phyloP scores from a whole-genome alignment of 2,797 vertebrate genomes.

The Sandelia bainsii region DNA sequence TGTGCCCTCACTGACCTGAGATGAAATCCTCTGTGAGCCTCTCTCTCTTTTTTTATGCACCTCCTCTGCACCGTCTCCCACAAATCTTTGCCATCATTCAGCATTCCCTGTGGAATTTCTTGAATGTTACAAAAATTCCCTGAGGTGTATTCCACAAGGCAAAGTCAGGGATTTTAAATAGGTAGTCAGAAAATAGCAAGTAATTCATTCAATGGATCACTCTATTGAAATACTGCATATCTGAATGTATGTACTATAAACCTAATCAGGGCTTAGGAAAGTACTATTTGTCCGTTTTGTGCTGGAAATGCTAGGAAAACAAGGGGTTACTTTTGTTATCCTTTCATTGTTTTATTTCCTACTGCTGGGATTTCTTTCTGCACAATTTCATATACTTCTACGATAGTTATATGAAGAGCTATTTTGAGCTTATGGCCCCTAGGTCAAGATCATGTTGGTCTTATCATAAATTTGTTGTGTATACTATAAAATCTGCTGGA shows the following conservation, averaged over 20 bases:
- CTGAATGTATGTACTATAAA: not conserved
- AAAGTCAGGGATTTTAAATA: slow-evolving; percentile 48
- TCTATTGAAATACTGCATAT: slow-evolving; percentile 11
- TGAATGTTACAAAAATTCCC: slow-evolving; percentile 26
- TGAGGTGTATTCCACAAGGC: slow-evolving; percentile 14
- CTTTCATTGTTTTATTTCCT: slow-evolving; percentile 9
- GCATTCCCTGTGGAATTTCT: slow-evolving; percentile 26
- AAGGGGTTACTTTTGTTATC: slow-evolving; percentile 1
- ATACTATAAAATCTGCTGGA: not conserved
- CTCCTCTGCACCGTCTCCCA: slow-evolving; percentile 2
- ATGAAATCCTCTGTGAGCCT: slow-evolving; percentile 12
- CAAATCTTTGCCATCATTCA: slow-evolving; percentile 11
- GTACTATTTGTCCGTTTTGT: not conserved
- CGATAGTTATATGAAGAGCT: not conserved
- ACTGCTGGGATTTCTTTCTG: not conserved
- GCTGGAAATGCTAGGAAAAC: slow-evolving; percentile 5
- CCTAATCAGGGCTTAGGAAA: not conserved
- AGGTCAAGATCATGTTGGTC: too few relatives aligned
- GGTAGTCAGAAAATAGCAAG: slow-evolving; percentile 26
- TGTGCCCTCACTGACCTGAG: not conserved
- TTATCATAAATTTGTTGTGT: too few relatives aligned
- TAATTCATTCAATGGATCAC: slow-evolving; percentile 38
- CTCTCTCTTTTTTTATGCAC: slow-evolving; percentile 5
- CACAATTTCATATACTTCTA: not conserved
- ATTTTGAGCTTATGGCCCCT: not conserved